phyloP scores from a whole-genome alignment of 1,140 invertebrate species.

The Sycophaga agraensis region DNA sequence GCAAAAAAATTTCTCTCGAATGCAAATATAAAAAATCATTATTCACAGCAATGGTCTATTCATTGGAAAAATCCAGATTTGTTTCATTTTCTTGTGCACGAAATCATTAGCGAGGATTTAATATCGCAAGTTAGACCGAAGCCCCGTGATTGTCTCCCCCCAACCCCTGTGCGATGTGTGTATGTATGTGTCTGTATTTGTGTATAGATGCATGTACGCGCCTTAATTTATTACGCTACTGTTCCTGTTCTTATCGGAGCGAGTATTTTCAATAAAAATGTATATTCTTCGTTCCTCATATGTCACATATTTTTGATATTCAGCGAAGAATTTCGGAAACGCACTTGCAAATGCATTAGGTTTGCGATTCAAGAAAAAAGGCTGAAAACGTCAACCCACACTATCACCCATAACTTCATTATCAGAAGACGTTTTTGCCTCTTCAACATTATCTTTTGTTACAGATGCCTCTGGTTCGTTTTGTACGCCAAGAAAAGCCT shows the following conservation, averaged over 20 bases:
- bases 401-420: slow-evolving; percentile 50
- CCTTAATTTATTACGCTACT: slow-evolving; percentile 36
- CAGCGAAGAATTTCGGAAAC: slow-evolving; percentile 34
- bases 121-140: slow-evolving; percentile 37
- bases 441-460: slow-evolving; percentile 33
- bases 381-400: slow-evolving; percentile 43
- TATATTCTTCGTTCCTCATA: slow-evolving; percentile 47
- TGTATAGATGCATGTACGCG: too few relatives aligned
- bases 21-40: slow-evolving; percentile 20
- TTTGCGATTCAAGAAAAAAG: slow-evolving; percentile 30
- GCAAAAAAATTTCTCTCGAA: neutral
- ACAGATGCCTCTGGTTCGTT: slow-evolving; percentile 33
- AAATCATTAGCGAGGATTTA: slow-evolving; percentile 48
- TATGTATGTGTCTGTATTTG: too few relatives aligned
- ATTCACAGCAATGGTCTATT: slow-evolving; percentile 1
- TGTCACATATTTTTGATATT: slow-evolving; percentile 34
- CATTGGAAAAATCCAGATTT: slow-evolving; percentile 3
- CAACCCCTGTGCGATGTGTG: too few relatives aligned
- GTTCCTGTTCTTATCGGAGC: slow-evolving; percentile 38
- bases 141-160: slow-evolving; percentile 38
- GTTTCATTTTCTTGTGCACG: slow-evolving; percentile 35
- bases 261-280: slow-evolving; percentile 39
- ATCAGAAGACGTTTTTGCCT: slow-evolving; percentile 36
- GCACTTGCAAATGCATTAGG: slow-evolving; percentile 48
- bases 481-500: slow-evolving; percentile 38